Base-by-base conservation (phyloP, 2,113 vertebrate species). In the Tretioscincus oriximinensis region DNA sequence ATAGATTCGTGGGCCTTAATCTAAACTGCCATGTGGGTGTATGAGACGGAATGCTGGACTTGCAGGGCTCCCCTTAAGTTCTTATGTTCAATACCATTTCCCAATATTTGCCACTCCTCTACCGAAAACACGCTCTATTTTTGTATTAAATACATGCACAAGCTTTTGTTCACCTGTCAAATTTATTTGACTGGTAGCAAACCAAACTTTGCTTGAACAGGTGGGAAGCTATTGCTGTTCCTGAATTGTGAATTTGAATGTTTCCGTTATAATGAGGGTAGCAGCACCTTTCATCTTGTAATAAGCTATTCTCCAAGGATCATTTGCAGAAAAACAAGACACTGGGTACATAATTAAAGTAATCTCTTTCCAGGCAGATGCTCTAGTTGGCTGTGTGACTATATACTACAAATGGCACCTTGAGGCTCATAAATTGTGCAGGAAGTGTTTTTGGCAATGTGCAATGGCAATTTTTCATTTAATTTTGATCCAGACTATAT, bases 311-410 rank as follows among this genome's bases (percentile, higher is more conserved):
- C 95, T 94, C 95, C 84, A 74, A 94, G 93, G 94, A 95, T 90
- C 92, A 93, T 93, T 95, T 93, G 93, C 93, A 93, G 93, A 95
- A 96, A 74, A 95, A 95, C 94, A 96, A 93, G 94, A 96, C 94
- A 93, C 86, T 94, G 94, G 95, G 95, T 93, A 94, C 93, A 94
- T 96, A 96, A 96, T 96, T 95, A 96, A 96, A 95, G 93, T 95
- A 96, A 95, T 96, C 95, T 96, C 94, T 94, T 95, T 85, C 91
- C 91, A 93, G 93, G 94, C 95, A 96, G 95, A 96, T 95, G 95
- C 93, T 95, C 94, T 91, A 87, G 92, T 95, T 95, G 95, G 94
- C 92, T 93, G 88, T 92, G 93, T 95, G 96, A 96, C 95, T 95
- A 92, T 91, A 90, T 92, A 94, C 95, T 95, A 95, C 94, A 96